These are phyloP conservation scores for Bruchidius siliquastri DNA, from an alignment of 2,888 invertebrate genomes.

Conservation along the genomic window DNA sequence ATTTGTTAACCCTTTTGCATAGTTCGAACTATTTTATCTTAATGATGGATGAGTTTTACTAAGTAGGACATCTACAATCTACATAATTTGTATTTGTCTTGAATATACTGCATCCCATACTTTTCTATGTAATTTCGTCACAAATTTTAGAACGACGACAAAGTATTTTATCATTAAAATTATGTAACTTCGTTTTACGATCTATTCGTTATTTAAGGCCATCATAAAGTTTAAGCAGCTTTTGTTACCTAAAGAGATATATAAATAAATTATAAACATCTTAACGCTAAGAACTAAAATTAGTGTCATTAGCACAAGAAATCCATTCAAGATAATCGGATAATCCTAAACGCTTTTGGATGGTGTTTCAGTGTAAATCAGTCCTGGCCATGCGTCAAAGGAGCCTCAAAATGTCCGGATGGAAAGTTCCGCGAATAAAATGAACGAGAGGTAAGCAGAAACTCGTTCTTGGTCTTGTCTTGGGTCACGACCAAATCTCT, in stretches of 20 bases:
- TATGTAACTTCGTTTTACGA: not conserved
- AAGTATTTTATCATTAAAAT: not conserved
- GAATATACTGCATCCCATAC: too few relatives aligned
- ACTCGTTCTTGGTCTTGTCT: not conserved
- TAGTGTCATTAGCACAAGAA: not conserved
- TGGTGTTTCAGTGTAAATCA: not conserved
- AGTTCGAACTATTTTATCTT: too few relatives aligned
- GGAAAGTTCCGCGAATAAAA: not conserved
- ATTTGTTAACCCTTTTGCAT: too few relatives aligned
- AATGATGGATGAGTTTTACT: too few relatives aligned
- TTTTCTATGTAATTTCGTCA: too few relatives aligned
- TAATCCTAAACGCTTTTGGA: not conserved
- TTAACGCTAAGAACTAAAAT: not conserved
- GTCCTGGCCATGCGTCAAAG: not conserved
- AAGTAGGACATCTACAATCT: too few relatives aligned
- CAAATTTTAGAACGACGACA: too few relatives aligned
- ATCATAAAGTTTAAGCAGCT: not conserved
- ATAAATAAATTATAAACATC: not conserved
- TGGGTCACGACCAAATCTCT: not conserved
- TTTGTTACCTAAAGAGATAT: not conserved
- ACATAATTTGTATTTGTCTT: too few relatives aligned
- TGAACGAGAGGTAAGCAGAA: not conserved
- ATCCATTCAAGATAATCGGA: not conserved
- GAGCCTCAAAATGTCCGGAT: not conserved
- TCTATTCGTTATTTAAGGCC: not conserved